Conservation (phyloP, 2,888 invertebrate genomes). For the Adineta ricciae region DNA sequence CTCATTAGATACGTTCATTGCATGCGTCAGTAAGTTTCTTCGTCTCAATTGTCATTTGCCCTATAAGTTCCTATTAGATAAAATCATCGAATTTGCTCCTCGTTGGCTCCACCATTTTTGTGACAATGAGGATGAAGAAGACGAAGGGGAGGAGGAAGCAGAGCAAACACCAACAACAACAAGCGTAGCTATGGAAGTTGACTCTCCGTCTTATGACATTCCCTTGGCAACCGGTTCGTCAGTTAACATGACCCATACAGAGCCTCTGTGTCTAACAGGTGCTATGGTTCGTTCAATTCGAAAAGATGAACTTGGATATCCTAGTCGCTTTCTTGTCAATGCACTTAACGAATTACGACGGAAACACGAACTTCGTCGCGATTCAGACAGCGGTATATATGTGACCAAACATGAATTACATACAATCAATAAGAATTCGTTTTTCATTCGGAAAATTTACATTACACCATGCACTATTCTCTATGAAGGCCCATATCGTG, state of each 20-base stretch:
- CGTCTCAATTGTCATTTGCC: too few relatives aligned
- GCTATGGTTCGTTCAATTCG: neutral
- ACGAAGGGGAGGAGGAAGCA: neutral
- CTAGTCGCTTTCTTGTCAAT: neutral
- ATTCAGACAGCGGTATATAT: neutral
- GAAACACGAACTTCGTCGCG: neutral
- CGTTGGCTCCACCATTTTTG: neutral
- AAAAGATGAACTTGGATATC: neutral
- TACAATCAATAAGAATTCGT: neutral
- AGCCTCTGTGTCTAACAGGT: too few relatives aligned
- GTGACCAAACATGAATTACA: neutral
- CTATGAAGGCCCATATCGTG: neutral
- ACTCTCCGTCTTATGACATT: too few relatives aligned
- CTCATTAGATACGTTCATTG: neutral
- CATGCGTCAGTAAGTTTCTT: too few relatives aligned
- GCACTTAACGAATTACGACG: neutral
- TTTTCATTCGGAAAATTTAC: neutral
- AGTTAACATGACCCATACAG: neutral
- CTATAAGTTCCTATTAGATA: too few relatives aligned
- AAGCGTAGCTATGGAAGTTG: too few relatives aligned
- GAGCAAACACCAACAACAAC: too few relatives aligned
- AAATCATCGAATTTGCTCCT: neutral
- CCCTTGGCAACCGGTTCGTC: neutral
- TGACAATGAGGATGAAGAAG: neutral
- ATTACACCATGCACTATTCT: neutral